Percentiles rank a stretch among this genome's conserved stretches.
These are phyloP conservation scores for Rachycentron canadum DNA, from an alignment of 2,797 vertebrate genomes.

Conservation along the genomic window DNA sequence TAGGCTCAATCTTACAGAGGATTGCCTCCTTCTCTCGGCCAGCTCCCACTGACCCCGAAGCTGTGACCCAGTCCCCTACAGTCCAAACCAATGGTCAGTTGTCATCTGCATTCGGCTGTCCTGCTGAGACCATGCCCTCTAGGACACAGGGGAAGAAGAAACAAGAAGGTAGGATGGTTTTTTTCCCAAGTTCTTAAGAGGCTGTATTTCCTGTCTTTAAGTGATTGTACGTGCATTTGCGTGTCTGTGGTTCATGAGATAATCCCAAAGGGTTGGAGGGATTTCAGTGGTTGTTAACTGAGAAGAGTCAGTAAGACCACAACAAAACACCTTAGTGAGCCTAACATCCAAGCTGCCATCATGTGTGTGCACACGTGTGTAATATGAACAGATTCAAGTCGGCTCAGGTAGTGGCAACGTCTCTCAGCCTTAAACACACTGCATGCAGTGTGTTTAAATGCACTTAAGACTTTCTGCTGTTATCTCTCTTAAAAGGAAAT, in stretches of 20 bases:
- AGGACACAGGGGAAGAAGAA: slow-evolving; percentile 35
- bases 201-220: not conserved
- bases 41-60: slow-evolving; percentile 24
- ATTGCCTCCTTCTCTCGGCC: slow-evolving; percentile 81
- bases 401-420: not conserved
- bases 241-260: not conserved
- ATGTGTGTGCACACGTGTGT: not conserved
- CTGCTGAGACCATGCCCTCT: slow-evolving; percentile 6
- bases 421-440: too few species aligned
- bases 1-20: slow-evolving; percentile 83
- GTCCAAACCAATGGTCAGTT: slow-evolving; percentile 57
- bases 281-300: slow-evolving; percentile 36
- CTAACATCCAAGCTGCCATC: not conserved
- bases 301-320: not conserved
- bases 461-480: too few species aligned
- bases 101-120: not conserved
- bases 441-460: not conserved
- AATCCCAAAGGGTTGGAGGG: not conserved
- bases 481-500: too few species aligned
- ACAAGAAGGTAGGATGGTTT: slow-evolving; percentile 62
- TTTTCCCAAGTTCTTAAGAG: slow-evolving; percentile 1
- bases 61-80: not conserved
- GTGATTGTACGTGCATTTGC: not conserved
- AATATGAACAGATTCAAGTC: not conserved
- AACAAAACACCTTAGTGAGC: not conserved